Base-by-base conservation (phyloP, 2,113 vertebrate genomes). In the Tupaia tana region DNA sequence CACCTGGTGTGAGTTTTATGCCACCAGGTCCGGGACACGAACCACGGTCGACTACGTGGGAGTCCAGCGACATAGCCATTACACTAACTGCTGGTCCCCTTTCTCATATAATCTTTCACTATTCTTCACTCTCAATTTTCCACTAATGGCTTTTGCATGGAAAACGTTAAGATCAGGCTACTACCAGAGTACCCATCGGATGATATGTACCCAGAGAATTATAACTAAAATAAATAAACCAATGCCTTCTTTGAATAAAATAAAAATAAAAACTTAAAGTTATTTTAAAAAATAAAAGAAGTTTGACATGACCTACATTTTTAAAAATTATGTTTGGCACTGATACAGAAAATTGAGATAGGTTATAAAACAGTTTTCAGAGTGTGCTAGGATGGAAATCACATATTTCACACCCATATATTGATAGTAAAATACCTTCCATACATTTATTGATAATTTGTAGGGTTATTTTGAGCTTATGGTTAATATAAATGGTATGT, bases 221-320 rank as follows among this genome's bases (percentile, higher is more conserved):
- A 58, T 56, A 83, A 12, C 20, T 74, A 73, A 93, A 70, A 34
- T 31, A 87, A 84, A 70, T 59, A 70, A 63, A 58, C 22, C 27
- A 66, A 31, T 70, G 14, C 14, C 15, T 75, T 87, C 25, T 66
- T 19, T 90, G 83, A 95, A 81, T 86, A 84, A 86, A 84, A 84
- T 31, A 14, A 64, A 85, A 95, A 66, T 25, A 19, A 71, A 52
- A 88, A 52, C 15, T 14, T 52, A 24, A 85, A 64, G 6, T 29
- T 8, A 63, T 94, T 82, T 34, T 43, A 95, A 52, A 92, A 93
- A 85, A 66, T 25, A 69, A 71, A 90, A 67, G 54, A 90, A 66
- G 22, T 61, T 89, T 90, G 63, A 91, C 13, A 24, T 90, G 29
- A 58, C 22, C 25, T 10, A n/a, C 14, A 63, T 79, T 64, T 66